Evolutionary conservation across 2,797 vertebrate species (phyloP), one percentile per base, ranked within the genome.

Genomic region (Hylomyscus alleni): DNA sequence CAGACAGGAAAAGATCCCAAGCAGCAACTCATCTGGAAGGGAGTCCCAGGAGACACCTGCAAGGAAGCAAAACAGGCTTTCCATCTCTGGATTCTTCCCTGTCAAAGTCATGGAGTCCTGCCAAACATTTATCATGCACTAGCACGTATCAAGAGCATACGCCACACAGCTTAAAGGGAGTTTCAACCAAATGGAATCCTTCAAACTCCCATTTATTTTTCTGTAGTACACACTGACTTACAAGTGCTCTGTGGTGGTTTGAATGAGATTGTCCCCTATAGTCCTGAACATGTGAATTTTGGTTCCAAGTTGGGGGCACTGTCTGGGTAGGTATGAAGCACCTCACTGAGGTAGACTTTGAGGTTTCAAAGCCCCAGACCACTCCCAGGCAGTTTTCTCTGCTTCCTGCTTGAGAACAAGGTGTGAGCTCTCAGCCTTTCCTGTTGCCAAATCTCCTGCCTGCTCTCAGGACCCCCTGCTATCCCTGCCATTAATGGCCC

Each of bases 1-100:
- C 3, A 99, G 98, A 96, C 96, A 99, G 3, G 98, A 98, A 91
- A 99, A 98, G 97, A 99, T 99, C 56, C 98, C 98, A 86, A 99
- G 96, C 3, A 99, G 98, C 86, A 99, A 98, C 97, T 99, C 99
- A 20, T 99, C 99, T 0, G 99, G 99, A 3, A 99, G 98, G 0
- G 98, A 98, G 95, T 99, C 99, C 99, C 99, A 99, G 11, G 99
- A 99, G 88, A 99, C 29, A 34, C 98, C 99, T 99, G 94, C 0
- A 62, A 26, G 47, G 83, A 95, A 92, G 97, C 10, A 93, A 19
- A 67, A 13, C 20, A 76, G 62, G 54, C 37, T 93, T 56, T 12
- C 56, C 7, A 31, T 81, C 52, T 83, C n/a, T 10, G 26, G 56
- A 29, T 40, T 80, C 76, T 17, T 40, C 19, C 22, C 67, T 47